A percentile compares a stretch with the other conserved stretches of the same genome.
These are phyloP conservation scores for Euleptes europaea DNA, from an alignment of 2,113 vertebrate genomes.

Conservation along the genomic window DNA sequence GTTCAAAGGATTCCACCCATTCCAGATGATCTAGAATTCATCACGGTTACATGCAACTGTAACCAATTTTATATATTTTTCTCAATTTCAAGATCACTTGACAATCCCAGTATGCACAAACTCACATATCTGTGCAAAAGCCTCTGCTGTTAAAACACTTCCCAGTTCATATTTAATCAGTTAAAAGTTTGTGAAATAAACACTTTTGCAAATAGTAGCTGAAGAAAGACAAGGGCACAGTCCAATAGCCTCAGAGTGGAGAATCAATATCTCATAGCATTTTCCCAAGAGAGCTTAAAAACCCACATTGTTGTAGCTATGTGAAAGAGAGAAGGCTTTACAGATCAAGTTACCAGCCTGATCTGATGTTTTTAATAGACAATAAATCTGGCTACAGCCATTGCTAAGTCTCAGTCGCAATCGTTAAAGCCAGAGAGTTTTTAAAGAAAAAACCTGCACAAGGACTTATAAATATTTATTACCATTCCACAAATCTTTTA, in stretches of 20 bases:
- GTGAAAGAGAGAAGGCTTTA: slow-evolving; percentile 55
- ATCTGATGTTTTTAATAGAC: slow-evolving; percentile 70
- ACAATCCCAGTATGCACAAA: background rate
- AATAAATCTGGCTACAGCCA: slow-evolving; percentile 62
- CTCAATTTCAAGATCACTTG: background rate
- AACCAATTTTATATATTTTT: background rate
- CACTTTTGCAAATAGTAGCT: slow-evolving; percentile 29
- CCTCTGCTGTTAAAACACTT: background rate
- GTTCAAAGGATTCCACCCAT: background rate
- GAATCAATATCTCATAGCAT: slow-evolving; percentile 58
- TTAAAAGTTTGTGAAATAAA: slow-evolving; percentile 26
- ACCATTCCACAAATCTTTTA: slow-evolving; percentile 50
- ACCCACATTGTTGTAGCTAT: slow-evolving; percentile 44
- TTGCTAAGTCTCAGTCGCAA: slow-evolving; percentile 62
- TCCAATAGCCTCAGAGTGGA: slow-evolving; percentile 55
- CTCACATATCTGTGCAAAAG: background rate
- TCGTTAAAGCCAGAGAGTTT: slow-evolving; percentile 37
- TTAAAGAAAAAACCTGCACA: slow-evolving; percentile 3
- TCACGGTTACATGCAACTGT: slow-evolving; percentile 21
- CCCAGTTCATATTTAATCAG: slow-evolving; percentile 39
- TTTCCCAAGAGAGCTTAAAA: slow-evolving; percentile 65
- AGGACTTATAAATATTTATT: slow-evolving; percentile 50
- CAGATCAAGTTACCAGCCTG: slow-evolving; percentile 61
- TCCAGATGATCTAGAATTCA: background rate
- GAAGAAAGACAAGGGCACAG: slow-evolving; percentile 36